Evolutionary conservation across 2,113 vertebrate species (phyloP).

Genomic region (Cettia cetti): DNA sequence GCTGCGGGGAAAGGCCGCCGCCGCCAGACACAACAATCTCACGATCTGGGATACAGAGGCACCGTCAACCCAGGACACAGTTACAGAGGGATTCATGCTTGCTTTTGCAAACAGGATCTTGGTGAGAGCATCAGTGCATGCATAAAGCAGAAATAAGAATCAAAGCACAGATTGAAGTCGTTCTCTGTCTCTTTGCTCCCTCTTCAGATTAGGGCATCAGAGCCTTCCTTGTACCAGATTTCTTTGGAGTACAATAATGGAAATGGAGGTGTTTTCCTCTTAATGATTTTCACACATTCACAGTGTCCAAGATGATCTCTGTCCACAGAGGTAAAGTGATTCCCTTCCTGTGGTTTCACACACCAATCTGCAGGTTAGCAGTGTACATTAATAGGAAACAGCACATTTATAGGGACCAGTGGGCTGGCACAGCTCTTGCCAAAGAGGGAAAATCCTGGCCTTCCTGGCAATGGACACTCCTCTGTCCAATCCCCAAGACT

Average conservation of each 20-base stretch:
- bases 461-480: fast-evolving
- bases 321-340: neutral
- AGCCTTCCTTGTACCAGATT: neutral
- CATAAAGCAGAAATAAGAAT: neutral
- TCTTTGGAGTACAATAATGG: neutral
- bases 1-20: no score
- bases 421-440: neutral
- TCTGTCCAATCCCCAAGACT: neutral
- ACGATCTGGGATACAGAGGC: no score
- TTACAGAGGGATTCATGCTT: neutral
- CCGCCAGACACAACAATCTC: no score
- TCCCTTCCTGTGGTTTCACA: neutral
- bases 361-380: neutral
- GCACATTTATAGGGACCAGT: neutral
- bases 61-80: no score
- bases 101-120: neutral
- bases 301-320: neutral
- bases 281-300: neutral
- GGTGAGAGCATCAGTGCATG: fast-evolving
- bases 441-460: neutral
- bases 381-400: fast-evolving
- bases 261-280: neutral
- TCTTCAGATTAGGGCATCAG: neutral
- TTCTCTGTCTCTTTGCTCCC: neutral
- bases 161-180: fast-evolving